Conservation (phyloP, 1,140 invertebrate species). For the Sitobion miscanthi region DNA sequence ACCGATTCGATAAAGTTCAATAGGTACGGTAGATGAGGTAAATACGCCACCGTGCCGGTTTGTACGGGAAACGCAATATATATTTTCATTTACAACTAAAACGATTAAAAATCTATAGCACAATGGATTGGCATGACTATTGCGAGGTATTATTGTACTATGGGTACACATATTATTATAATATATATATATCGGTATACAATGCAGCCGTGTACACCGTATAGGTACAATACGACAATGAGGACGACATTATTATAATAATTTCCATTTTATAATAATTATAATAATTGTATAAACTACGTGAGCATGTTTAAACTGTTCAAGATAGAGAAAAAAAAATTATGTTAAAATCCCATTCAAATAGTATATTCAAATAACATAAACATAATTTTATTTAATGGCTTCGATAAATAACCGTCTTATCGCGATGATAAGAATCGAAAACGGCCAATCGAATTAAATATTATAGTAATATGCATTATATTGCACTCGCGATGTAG, state of each 20-base stretch:
- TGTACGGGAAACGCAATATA: not conserved
- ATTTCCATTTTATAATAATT: conserved; percentile 4
- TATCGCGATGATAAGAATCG: not conserved
- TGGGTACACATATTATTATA: not conserved
- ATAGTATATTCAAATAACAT: not conserved
- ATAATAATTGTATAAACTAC: not conserved
- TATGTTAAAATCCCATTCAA: not conserved
- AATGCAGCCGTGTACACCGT: not conserved
- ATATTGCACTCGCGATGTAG: not conserved
- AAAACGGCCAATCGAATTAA: not conserved
- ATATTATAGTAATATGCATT: not conserved
- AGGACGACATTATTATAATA: conserved; percentile 1
- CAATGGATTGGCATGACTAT: not conserved
- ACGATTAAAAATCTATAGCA: conserved; percentile 5
- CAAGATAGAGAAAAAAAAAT: not conserved
- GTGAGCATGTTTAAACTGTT: not conserved
- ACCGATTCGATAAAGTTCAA: conserved; percentile 4
- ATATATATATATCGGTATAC: not conserved
- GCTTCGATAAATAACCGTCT: not conserved
- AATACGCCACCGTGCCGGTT: not conserved
- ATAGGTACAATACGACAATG: not conserved
- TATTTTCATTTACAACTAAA: conserved; percentile 5
- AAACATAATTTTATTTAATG: conserved; percentile 19
- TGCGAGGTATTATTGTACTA: not conserved
- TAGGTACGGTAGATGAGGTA: not conserved